Base-by-base conservation (phyloP, 1,140 invertebrate genomes). In the Calephelis virginiensis region DNA sequence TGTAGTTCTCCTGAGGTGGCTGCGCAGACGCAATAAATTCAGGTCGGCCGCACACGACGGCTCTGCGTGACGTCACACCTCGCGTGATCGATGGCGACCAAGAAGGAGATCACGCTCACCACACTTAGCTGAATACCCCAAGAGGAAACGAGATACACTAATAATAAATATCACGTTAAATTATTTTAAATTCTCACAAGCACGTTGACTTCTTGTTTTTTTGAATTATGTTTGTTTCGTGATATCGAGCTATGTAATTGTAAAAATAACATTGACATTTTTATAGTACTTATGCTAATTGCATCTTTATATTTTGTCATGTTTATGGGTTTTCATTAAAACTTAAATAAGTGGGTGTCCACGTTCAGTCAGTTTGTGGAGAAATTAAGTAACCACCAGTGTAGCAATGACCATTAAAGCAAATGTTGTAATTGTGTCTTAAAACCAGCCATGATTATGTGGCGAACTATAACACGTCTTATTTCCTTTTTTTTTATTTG, bases 11-110 rank as follows among this genome's bases (percentile, higher is more conserved):
- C 78, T 82, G 73, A 80, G 75, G 80, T 78, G 73, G 76, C 77
- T 87, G 85, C 85, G 85, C 86, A 83, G 81, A 81, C 85, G 89
- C 89, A 85, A 91, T 91, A 91, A 91, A 91, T 91, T 82, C 78
- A 81, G 76, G 64, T 73, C 71, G 86, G 86, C 89, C 89, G 86
- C 89, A 91, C 89, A 91, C 89, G 89, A 90, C 78, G 89, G 85
- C 89, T 78, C 86, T 84, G 85, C 89, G 82, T 91, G 89, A 91
- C 89, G 89, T 91, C 89, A 91, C 89, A 88, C 85, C 86, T 85
- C 79, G 76, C 65, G 78, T 91, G 89, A 91, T 91, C 83, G 89
- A 91, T 89, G 81, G 83, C 76, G 65, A 67, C 82, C 75, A 70
- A 68, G 80, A 89, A 74, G 56, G 81, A 85, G 85, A 85, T 72